phyloP scores from a whole-genome alignment of 2,113 vertebrate species.

The Phylloscopus trochiloides region DNA sequence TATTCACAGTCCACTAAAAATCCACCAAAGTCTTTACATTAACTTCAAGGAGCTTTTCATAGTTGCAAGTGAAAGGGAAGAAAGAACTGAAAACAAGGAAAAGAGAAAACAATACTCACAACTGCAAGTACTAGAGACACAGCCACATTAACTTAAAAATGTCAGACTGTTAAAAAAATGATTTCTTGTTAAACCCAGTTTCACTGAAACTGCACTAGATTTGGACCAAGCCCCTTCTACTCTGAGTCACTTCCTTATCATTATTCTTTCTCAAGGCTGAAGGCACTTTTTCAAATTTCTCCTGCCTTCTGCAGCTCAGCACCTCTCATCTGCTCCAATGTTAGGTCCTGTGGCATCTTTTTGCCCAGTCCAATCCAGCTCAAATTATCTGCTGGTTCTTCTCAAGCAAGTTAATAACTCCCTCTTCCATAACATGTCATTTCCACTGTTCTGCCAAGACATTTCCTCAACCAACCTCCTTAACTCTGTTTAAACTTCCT shows the following conservation, averaged over 20 bases:
- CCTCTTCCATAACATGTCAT: background rate
- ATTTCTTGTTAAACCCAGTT: background rate
- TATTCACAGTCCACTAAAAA: background rate
- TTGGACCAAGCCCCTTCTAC: background rate
- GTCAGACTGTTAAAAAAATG: background rate
- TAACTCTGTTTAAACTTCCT: conserved; percentile 25
- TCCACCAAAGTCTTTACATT: background rate
- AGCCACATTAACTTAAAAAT: background rate
- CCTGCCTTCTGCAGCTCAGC: background rate
- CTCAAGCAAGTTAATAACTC: background rate
- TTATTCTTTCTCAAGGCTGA: background rate
- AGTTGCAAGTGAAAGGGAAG: background rate
- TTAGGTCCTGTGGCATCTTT: background rate
- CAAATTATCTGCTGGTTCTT: background rate
- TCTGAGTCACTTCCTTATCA: background rate
- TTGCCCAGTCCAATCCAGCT: background rate
- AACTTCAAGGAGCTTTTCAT: background rate
- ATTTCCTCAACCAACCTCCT: background rate
- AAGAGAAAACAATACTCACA: background rate
- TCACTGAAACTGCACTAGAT: background rate
- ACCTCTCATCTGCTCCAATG: background rate
- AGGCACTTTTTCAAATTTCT: background rate
- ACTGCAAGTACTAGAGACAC: background rate
- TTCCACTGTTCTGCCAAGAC: background rate
- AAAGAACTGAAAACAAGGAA: background rate